phyloP scores from a whole-genome alignment of 2,113 vertebrate genomes.

The Cyanoliseus patagonus region DNA sequence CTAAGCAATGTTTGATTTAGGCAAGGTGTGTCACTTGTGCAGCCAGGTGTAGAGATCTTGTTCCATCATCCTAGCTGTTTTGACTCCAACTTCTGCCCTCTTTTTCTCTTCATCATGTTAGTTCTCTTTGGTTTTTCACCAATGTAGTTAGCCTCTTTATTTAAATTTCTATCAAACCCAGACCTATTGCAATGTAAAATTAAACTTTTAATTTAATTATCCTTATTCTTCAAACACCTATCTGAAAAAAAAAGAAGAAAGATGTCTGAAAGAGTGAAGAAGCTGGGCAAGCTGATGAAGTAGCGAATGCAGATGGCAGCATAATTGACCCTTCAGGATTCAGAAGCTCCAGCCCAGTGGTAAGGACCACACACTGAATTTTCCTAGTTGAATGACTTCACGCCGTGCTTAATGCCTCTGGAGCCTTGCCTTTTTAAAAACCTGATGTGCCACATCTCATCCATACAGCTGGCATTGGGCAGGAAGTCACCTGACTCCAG shows the following conservation, averaged over 20 bases:
- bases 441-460: rapidly evolving
- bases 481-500: not conserved
- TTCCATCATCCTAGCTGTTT: not conserved
- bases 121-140: not conserved
- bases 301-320: not conserved
- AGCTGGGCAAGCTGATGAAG: not conserved
- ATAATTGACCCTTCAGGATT: not conserved
- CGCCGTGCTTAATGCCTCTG: not conserved
- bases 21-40: not conserved
- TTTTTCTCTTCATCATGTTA: not conserved
- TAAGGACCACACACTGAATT: not conserved
- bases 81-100: not conserved
- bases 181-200: not conserved
- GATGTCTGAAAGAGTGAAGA: not conserved
- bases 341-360: not conserved
- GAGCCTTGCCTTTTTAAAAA: not conserved
- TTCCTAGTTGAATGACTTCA: not conserved
- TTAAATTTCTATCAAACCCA: not conserved
- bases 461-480: not conserved
- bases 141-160: not conserved
- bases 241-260: not conserved
- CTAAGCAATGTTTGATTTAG: not conserved
- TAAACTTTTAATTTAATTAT: not conserved
- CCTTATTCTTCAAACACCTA: not conserved
- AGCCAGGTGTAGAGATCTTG: not conserved